Base-by-base conservation (phyloP, 2,113 vertebrate genomes). In the Rhinoptilus africanus region DNA sequence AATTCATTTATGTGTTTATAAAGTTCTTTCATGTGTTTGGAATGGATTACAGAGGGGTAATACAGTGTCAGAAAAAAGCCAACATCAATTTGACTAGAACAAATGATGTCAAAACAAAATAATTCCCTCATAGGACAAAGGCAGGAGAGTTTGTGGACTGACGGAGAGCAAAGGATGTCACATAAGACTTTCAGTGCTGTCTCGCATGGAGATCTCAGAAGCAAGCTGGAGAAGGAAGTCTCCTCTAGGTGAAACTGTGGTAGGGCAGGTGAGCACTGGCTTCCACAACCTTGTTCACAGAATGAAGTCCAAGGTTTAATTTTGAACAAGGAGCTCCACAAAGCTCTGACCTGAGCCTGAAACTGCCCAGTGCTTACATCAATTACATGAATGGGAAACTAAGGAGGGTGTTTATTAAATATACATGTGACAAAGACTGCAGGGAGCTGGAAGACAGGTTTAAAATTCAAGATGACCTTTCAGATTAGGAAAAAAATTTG, bases 1-100 rank as follows among this genome's bases (percentile, higher is more conserved):
- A 73, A 82, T 81, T 93, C 64, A 60, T 96, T 95, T 96, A 72
- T 93, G 37, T 89, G 82, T 91, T 89, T 93, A 95, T 96, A 32
- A 93, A 91, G 66, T 79, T 78, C 80, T 87, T 75, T 85, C 74
- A 6, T 92, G 80, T 97, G 77, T 96, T 96, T 96, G 77, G 80
- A 94, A 80, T 89, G 77, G 87, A 95, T 96, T 96, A 92, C 2
- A 0, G 47, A 82, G 35, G 28, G 47, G 62, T 91, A 92, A 88
- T 84, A 81, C 51, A 85, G 48, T 78, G 69, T 75, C 77, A 96
- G 78, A 43, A 78, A 82, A 87, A 56, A 94, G 34, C 43, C 80
- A 91, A 24, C 66, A 72, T 85, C 73, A 75, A 72, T 95, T 95
- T 87, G 43, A 62, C 57, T 87, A 45, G 73, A 91, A 72, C 39